Conservation (phyloP, 2,113 vertebrate species). For the Phasianus colchicus region DNA sequence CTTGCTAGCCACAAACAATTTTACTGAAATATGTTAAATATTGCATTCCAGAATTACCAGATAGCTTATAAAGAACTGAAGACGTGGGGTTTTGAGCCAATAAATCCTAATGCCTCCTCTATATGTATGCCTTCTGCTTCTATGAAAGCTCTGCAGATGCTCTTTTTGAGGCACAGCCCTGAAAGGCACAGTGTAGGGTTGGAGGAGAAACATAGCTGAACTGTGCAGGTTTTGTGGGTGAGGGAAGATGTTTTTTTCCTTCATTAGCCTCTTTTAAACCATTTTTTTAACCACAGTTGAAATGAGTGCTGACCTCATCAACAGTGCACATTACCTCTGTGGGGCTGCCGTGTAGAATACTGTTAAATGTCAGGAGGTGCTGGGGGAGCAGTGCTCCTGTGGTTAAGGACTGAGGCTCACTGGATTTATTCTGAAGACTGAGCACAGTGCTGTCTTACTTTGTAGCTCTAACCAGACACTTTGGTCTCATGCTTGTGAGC, state of each 20-base stretch:
- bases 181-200: not conserved
- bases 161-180: not conserved
- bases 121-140: not conserved
- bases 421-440: not conserved
- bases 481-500: not conserved
- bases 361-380: not conserved
- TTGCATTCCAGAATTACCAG: not conserved
- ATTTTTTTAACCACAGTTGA: not conserved
- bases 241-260: not conserved
- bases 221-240: not conserved
- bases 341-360: not conserved
- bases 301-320: not conserved
- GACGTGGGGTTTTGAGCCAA: not conserved
- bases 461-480: fast-evolving
- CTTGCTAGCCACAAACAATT: not conserved
- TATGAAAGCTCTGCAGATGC: not conserved
- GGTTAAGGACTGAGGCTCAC: not conserved
- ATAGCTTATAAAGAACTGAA: not conserved
- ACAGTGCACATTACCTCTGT: not conserved
- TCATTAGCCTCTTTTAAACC: not conserved
- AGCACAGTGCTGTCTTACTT: not conserved
- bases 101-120: not conserved
- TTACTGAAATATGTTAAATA: not conserved
- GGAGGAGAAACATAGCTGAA: not conserved
- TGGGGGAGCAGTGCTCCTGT: not conserved